Percentiles rank a stretch among this genome's conserved stretches.
These are phyloP conservation scores for Anableps anableps DNA, from an alignment of 2,797 vertebrate genomes.

Conservation along the genomic window DNA sequence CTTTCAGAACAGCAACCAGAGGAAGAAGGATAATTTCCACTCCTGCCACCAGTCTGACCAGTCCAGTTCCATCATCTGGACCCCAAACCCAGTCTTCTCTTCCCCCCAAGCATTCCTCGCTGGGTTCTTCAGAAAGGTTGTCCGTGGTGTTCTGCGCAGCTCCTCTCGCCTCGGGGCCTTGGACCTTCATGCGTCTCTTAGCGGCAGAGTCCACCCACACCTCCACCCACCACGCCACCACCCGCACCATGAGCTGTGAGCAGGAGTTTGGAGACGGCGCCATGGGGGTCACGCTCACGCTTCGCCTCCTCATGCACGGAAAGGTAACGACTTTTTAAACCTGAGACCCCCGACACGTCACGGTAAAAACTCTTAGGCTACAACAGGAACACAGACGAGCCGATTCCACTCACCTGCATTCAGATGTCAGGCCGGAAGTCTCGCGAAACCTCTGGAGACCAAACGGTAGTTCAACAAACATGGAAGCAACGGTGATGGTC, in stretches of 20 bases:
- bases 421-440: too few relatives aligned
- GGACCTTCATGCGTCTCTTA: constrained; percentile 85
- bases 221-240: constrained; percentile 60
- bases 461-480: too few relatives aligned
- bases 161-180: constrained; percentile 65
- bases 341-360: too few relatives aligned
- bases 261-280: constrained; percentile 87
- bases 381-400: too few relatives aligned
- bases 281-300: constrained; percentile 91
- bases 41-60: background rate
- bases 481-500: too few relatives aligned
- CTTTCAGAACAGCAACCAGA: constrained; percentile 19
- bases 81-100: constrained; percentile 9
- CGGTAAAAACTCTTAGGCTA: too few relatives aligned
- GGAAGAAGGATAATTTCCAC: constrained; percentile 7
- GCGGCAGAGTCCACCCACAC: constrained; percentile 62
- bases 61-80: background rate
- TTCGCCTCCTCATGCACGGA: constrained; percentile 94
- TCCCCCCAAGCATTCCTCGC: constrained; percentile 24
- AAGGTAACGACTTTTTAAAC: too few relatives aligned
- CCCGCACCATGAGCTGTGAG: constrained; percentile 79
- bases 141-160: constrained; percentile 57
- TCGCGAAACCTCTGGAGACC: too few relatives aligned
- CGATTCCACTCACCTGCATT: too few relatives aligned
- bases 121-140: constrained; percentile 44